Evolutionary conservation across 30 jellyfish, hydroid and myxozoan species (phyloP).

Genomic region (Sanderia malayensis): DNA sequence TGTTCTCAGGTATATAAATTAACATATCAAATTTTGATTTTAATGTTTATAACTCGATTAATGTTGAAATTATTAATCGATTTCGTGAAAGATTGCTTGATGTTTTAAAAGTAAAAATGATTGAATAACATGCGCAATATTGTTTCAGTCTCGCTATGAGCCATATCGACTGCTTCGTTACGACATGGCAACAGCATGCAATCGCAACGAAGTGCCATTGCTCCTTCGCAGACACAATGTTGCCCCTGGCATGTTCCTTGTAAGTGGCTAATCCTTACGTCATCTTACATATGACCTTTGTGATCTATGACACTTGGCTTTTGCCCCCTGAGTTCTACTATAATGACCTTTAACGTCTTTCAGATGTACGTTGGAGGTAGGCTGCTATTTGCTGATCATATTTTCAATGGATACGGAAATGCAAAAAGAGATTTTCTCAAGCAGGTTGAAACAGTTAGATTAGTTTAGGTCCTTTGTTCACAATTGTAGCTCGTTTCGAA

Average conservation of each 20-base stretch:
- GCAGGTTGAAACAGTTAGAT: slow-evolving; percentile 34
- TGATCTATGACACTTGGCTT: no score
- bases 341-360: background rate
- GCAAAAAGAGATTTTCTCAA: slow-evolving; percentile 71
- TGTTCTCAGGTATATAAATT: slow-evolving; percentile 59
- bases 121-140: no score
- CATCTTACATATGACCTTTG: no score
- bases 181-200: slow-evolving; percentile 60
- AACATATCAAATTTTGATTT: no score
- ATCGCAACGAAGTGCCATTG: slow-evolving; percentile 35
- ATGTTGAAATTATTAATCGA: no score
- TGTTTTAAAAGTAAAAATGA: no score
- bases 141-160: slow-evolving; percentile 69
- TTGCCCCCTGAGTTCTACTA: no score
- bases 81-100: no score
- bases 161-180: slow-evolving; percentile 82
- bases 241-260: slow-evolving; percentile 85
- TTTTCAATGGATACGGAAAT: slow-evolving; percentile 85
- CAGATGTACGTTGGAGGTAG: slow-evolving; percentile 81
- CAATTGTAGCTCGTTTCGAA: no score
- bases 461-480: no score
- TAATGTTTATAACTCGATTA: no score
- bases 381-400: slow-evolving; percentile 71
- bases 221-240: slow-evolving; percentile 75
- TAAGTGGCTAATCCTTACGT: no score